phyloP scores from a whole-genome alignment of 2,888 invertebrate genomes.

The Lepeophtheirus nordmannii region DNA sequence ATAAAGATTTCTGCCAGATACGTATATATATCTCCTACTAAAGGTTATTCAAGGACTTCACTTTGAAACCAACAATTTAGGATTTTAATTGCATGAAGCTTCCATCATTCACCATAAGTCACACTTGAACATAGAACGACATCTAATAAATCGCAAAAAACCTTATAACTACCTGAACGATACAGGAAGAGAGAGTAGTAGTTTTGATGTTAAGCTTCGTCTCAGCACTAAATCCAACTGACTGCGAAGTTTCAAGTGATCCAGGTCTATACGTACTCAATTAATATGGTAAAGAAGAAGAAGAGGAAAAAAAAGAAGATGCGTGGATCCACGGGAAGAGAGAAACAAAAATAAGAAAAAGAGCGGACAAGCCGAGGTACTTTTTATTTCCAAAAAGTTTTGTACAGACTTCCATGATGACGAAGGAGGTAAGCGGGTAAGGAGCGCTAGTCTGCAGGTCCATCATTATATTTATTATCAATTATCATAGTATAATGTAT shows the following conservation, averaged over 20 bases:
- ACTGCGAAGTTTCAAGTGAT: background rate
- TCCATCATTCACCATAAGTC: too few relatives aligned
- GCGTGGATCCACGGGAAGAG: background rate
- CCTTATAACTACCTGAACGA: too few relatives aligned
- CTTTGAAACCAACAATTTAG: too few relatives aligned
- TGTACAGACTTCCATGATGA: background rate
- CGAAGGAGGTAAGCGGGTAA: background rate
- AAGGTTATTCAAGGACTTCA: too few relatives aligned
- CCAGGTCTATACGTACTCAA: slow-evolving; percentile 4
- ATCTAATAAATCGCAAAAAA: too few relatives aligned
- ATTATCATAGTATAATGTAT: too few relatives aligned
- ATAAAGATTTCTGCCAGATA: too few relatives aligned
- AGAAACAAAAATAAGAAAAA: background rate
- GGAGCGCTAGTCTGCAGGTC: background rate
- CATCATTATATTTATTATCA: too few relatives aligned
- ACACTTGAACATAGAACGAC: too few relatives aligned
- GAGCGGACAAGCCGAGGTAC: background rate
- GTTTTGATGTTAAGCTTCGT: background rate
- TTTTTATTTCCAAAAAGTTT: too few relatives aligned
- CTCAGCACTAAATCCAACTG: slow-evolving; percentile 1
- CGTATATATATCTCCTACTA: too few relatives aligned
- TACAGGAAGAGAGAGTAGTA: background rate
- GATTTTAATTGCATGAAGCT: too few relatives aligned
- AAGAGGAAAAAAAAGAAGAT: background rate
- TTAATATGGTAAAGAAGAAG: background rate